Evolutionary conservation across 2,888 invertebrate genomes (phyloP).

Genomic region (Elgonia sp.): DNA sequence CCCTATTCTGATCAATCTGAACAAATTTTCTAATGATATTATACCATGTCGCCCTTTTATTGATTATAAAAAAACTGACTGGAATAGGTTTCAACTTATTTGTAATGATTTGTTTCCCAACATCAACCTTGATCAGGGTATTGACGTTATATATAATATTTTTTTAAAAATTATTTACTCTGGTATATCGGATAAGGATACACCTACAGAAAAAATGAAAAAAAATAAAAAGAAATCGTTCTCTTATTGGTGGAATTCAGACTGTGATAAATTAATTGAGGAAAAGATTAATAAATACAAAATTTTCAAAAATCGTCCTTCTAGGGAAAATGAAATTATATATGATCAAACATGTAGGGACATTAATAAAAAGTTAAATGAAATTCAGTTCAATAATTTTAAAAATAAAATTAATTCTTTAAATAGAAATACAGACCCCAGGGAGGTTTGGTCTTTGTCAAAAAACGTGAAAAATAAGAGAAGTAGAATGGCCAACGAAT

Average conservation of each 20-base stretch:
- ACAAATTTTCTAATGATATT: constrained; percentile 5
- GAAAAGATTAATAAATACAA: not conserved
- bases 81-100: not conserved
- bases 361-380: constrained; percentile 11
- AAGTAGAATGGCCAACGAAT: not conserved
- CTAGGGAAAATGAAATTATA: not conserved
- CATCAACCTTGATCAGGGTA: not conserved
- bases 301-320: not conserved
- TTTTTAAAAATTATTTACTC: constrained; percentile 11
- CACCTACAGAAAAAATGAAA: not conserved
- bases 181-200: not conserved
- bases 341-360: constrained; percentile 22
- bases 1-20: constrained; percentile 6
- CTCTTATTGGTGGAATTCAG: constrained; percentile 12
- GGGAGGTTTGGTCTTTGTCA: not conserved
- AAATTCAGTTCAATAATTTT: constrained; percentile 12
- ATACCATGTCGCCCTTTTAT: constrained; percentile 8
- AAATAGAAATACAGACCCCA: not conserved
- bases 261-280: not conserved
- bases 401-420: constrained; percentile 9
- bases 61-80: constrained; percentile 5
- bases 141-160: not conserved
- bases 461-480: constrained; percentile 1
- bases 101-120: not conserved
- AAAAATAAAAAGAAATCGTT: constrained; percentile 5